phyloP scores from a whole-genome alignment of 2,113 vertebrate genomes.

The Larimichthys polyactis region DNA sequence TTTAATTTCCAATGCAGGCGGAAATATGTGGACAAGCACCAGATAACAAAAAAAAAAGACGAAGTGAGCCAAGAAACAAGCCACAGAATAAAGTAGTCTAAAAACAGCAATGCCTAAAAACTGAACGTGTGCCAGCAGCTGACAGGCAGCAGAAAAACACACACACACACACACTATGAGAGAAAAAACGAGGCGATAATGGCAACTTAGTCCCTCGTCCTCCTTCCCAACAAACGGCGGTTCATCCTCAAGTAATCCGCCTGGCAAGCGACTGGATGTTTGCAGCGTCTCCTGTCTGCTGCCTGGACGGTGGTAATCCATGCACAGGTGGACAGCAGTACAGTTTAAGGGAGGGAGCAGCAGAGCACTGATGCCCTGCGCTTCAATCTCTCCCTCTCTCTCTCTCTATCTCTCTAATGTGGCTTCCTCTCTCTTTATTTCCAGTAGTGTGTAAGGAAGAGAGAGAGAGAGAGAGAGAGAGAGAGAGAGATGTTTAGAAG shows the following conservation, averaged over 20 bases:
- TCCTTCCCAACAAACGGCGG: conserved; percentile 40
- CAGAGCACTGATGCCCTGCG: conserved; percentile 63
- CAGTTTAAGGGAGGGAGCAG: conserved; percentile 46
- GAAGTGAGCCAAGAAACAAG: conserved; percentile 26
- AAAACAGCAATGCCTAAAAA: conserved; percentile 47
- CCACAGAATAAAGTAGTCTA: conserved; percentile 44
- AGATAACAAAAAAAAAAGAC: background rate
- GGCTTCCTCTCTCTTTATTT: conserved; percentile 31
- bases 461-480: conserved; percentile 10
- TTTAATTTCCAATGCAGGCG: conserved; percentile 24
- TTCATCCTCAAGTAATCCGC: conserved; percentile 63
- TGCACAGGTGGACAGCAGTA: conserved; percentile 73
- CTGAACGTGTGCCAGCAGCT: conserved; percentile 38
- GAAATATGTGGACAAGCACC: conserved; percentile 15
- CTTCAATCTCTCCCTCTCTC: conserved; percentile 41
- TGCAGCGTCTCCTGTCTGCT: conserved; percentile 37
- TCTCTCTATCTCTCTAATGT: conserved; percentile 18
- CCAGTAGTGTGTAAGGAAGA: conserved; percentile 23
- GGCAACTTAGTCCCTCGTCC: conserved; percentile 59
- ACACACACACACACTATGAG: background rate
- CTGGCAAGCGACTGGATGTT: conserved; percentile 24
- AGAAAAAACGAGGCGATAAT: conserved; percentile 12
- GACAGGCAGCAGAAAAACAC: conserved; percentile 22
- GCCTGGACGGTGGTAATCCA: conserved; percentile 50
- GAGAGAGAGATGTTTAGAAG: conserved; percentile 41